phyloP scores from a whole-genome alignment of 2,888 invertebrate species.

The Leptogaster cylindrica region DNA sequence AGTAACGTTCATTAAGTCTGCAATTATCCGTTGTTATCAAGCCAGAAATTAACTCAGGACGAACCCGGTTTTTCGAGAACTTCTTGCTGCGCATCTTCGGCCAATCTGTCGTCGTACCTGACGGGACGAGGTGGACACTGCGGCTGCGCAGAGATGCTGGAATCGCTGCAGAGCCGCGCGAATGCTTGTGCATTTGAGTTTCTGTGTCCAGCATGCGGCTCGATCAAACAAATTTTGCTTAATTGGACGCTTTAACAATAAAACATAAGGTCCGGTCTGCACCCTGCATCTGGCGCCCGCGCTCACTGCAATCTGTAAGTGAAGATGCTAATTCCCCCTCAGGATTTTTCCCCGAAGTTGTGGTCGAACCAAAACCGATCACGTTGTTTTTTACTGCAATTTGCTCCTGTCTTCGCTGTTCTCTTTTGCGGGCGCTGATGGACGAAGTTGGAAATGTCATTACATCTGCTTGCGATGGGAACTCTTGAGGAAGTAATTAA shows the following conservation, averaged over 20 bases:
- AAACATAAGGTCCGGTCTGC: constrained; percentile 37
- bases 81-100: constrained; percentile 7
- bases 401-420: constrained; percentile 30
- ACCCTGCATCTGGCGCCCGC: background rate
- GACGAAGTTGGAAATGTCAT: constrained; percentile 31
- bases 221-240: constrained; percentile 48
- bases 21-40: constrained; percentile 36
- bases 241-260: constrained; percentile 48
- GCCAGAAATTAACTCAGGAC: constrained; percentile 27
- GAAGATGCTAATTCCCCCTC: constrained; percentile 42
- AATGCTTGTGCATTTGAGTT: background rate
- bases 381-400: constrained; percentile 15
- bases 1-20: constrained; percentile 30
- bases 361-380: background rate
- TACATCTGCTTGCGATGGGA: constrained; percentile 20
- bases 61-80: constrained; percentile 25
- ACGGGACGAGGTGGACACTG: background rate
- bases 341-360: background rate
- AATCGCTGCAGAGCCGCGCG: constrained; percentile 6
- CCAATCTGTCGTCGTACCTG: constrained; percentile 17
- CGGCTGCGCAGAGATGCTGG: background rate
- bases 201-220: constrained; percentile 36
- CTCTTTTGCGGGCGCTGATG: constrained; percentile 28
- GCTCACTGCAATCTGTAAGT: background rate
- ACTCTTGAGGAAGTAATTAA: constrained; percentile 39